A percentile compares a stretch with the other conserved stretches of the same genome.
Evolutionary conservation across 1,140 invertebrate species (phyloP).

Genomic region (Ceratoteleas bidentatus): DNA sequence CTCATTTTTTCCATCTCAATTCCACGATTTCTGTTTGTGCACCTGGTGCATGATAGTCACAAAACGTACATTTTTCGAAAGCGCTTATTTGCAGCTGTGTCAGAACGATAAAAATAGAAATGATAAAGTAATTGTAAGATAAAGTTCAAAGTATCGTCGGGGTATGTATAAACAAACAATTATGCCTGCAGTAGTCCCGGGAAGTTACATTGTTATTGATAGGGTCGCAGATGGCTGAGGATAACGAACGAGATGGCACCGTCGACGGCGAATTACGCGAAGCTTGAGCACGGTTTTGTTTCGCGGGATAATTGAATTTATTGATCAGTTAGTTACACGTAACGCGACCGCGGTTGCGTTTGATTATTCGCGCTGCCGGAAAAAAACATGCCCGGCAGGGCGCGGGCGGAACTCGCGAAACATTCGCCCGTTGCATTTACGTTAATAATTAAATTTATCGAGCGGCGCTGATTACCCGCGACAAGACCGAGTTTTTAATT

Average conservation of each 20-base stretch:
- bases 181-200: background rate
- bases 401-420: constrained; percentile 15
- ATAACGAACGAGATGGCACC: constrained; percentile 15
- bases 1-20: no score
- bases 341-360: constrained; percentile 3
- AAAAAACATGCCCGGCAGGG: constrained; percentile 14
- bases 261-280: constrained; percentile 9
- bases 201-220: constrained; percentile 26
- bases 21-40: no score
- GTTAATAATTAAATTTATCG: constrained; percentile 23
- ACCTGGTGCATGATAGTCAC: no score
- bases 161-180: no score
- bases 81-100: no score
- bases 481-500: constrained; percentile 11
- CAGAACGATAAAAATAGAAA: no score
- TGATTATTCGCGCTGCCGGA: constrained; percentile 1
- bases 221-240: constrained; percentile 7
- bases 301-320: constrained; percentile 21
- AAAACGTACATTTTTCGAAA: no score
- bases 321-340: constrained; percentile 23
- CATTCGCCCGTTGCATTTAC: constrained; percentile 8
- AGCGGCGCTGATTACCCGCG: background rate
- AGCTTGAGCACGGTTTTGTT: constrained; percentile 14
- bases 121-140: no score
- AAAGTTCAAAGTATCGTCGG: no score